Evolutionary conservation across 2,797 vertebrate species (phyloP), one percentile per base, ranked within the genome.

Genomic region (Hapalemur alaotrensis): DNA sequence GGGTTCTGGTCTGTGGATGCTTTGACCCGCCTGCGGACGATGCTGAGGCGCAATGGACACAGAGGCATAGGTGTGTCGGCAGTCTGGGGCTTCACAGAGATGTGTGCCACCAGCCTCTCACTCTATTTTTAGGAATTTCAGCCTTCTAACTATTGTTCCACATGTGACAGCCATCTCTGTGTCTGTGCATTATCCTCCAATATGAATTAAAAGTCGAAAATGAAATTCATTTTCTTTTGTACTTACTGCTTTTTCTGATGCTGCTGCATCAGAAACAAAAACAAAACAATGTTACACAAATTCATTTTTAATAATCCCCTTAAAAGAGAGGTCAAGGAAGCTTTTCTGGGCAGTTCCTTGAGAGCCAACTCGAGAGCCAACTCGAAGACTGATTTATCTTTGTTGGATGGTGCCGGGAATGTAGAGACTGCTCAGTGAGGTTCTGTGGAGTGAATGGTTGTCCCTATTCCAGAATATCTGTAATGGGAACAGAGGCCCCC

Each of bases 271-370:
- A 46, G 11, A 35, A 57, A 13, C 38, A 84, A 46, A 89, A 69
- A 41, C 41, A 38, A 38, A 38, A 38, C 38, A 38, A 38, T 15
- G 28, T 61, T 67, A 84, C 22, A 0, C 41, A 93, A 75, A 85
- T 72, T 94, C 38, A 81, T 81, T 95, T 96, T 94, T 67, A 93
- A 94, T 89, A 81, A 81, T 94, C 91, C 32, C 32, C 75, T 87
- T 69, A 59, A 79, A 82, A 80, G 46, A 72, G 48, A 86, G 69
- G 46, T 90, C 88, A 92, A 83, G 43, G 48, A 76, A 78, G 20
- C 54, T 96, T 70, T 92, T 25, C 50, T 90, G 50, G 50, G 75
- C 63, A 86, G n/a, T 69, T 95, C 69, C 43, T 75, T 94, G 38
- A 75, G 25, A 65, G 65, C 18, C 75, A 65, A 61, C 32, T 13